phyloP scores from a whole-genome alignment of 2,797 vertebrate genomes.

The Sebastes kiyomatsui region DNA sequence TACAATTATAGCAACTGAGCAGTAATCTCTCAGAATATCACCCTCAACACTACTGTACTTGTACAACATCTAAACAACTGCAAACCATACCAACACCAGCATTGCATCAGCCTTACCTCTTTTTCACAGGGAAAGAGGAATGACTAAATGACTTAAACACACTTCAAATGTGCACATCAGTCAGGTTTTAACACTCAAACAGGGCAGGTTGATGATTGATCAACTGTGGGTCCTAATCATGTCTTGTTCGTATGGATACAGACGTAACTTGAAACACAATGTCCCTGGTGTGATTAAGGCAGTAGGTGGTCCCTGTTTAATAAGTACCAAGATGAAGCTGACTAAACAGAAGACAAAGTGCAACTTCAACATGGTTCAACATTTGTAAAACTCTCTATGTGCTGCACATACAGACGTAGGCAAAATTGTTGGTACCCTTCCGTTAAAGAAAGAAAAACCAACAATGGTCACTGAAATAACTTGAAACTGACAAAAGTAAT shows the following conservation, averaged over 20 bases:
- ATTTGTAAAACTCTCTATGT: no score
- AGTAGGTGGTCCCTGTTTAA: neutral
- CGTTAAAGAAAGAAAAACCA: no score
- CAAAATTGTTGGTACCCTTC: no score
- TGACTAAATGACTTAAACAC: neutral
- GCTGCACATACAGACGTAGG: no score
- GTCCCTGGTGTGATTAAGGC: neutral
- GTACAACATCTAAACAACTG: no score
- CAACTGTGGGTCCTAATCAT: neutral
- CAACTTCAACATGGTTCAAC: no score
- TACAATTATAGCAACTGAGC: no score
- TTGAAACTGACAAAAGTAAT: no score
- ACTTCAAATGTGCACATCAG: neutral
- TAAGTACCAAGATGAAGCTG: neutral
- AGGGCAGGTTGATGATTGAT: neutral
- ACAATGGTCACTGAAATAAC: no score
- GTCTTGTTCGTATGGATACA: neutral
- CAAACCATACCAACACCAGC: neutral
- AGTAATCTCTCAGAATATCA: neutral
- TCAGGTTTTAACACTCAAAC: neutral
- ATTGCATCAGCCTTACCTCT: conserved; percentile 6
- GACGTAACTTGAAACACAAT: neutral
- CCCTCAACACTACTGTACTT: neutral
- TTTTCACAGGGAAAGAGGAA: neutral
- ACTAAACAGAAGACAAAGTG: neutral